Evolutionary conservation across 92 coral and sea anemone genomes (phyloP).

Genomic region (Palythoa heliodiscus): DNA sequence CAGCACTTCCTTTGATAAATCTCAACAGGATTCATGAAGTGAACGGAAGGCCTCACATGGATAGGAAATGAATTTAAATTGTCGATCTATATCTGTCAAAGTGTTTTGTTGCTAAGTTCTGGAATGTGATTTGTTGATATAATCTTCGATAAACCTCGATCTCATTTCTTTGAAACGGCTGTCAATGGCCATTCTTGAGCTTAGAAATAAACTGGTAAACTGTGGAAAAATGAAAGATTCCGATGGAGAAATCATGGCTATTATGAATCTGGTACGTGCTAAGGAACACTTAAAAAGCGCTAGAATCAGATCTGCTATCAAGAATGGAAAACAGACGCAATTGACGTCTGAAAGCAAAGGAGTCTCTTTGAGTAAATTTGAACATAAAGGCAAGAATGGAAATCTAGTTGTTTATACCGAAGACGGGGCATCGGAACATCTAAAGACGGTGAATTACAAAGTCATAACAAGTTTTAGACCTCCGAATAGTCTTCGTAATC

Average conservation of each 20-base stretch:
- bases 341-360: slow-evolving; percentile 79
- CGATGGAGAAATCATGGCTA: neutral
- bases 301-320: slow-evolving; percentile 83
- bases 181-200: neutral
- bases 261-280: slow-evolving; percentile 10
- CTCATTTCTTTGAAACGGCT: neutral
- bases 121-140: neutral
- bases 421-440: slow-evolving; percentile 48
- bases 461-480: slow-evolving; percentile 80
- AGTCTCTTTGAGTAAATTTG: slow-evolving; percentile 78
- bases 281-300: slow-evolving; percentile 45
- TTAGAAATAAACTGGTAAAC: neutral
- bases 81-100: neutral
- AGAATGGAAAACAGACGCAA: slow-evolving; percentile 76
- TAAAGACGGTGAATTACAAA: slow-evolving; percentile 59
- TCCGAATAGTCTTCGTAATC: slow-evolving; percentile 70
- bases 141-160: neutral
- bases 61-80: neutral
- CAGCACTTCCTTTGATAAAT: neutral
- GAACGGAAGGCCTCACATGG: neutral
- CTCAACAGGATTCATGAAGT: neutral
- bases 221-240: neutral
- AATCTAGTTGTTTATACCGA: slow-evolving; percentile 88
- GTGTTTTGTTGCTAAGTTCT: neutral
- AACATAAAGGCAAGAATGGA: slow-evolving; percentile 81